Conservation (phyloP, 2,113 vertebrate genomes). For the Phalacrocorax pelagicus region DNA sequence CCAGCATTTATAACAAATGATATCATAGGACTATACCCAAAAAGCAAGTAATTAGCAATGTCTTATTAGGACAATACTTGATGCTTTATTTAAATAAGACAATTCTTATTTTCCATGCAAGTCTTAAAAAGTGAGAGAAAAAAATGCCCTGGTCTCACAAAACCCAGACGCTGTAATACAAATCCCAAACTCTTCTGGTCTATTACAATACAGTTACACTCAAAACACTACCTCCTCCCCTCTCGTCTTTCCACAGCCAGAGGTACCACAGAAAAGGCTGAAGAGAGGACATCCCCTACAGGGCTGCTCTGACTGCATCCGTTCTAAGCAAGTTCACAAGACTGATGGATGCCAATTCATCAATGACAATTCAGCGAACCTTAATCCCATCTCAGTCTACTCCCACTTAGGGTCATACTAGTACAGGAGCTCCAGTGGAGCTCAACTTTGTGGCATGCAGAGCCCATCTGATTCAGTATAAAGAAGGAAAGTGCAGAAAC, state of each 20-base stretch:
- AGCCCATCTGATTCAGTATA: not conserved
- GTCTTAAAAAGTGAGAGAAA: not conserved
- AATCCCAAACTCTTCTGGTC: not conserved
- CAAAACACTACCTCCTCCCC: not conserved
- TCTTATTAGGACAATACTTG: not conserved
- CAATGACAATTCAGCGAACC: not conserved
- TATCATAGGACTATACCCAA: not conserved
- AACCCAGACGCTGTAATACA: not conserved
- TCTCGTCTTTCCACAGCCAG: not conserved
- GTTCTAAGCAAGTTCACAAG: not conserved
- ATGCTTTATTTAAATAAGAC: not conserved
- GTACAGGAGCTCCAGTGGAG: not conserved
- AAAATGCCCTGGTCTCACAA: not conserved
- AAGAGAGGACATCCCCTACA: not conserved
- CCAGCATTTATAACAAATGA: not conserved
- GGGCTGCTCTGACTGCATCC: not conserved
- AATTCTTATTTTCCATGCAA: not conserved
- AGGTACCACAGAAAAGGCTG: not conserved
- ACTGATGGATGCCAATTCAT: not conserved
- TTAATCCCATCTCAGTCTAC: not conserved
- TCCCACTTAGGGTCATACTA: not conserved
- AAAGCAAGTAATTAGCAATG: not conserved
- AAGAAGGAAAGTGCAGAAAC: not conserved
- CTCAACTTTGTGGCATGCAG: not conserved
- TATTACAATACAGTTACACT: not conserved